A percentile compares a stretch with the other conserved stretches of the same genome.
Evolutionary conservation across 2,797 vertebrate species (phyloP).

Genomic region (Sparus aurata): DNA sequence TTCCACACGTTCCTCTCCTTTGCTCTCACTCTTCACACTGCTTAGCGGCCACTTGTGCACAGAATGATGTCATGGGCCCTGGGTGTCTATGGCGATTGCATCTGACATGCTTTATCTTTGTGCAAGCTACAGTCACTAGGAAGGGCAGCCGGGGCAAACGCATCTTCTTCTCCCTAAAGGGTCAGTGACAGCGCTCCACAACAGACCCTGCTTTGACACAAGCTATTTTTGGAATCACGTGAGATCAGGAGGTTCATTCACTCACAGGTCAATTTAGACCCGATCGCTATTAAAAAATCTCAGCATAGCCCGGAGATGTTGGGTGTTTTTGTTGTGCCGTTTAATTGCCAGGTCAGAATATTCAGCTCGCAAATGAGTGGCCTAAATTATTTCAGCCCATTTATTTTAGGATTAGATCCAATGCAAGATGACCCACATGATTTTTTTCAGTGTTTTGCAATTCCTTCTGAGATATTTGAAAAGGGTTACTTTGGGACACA

Average conservation of each 20-base stretch:
- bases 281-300: slow-evolving; percentile 61
- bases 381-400: slow-evolving; percentile 69
- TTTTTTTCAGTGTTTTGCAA: slow-evolving; percentile 52
- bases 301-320: slow-evolving; percentile 50
- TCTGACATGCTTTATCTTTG: slow-evolving; percentile 89
- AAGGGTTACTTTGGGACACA: slow-evolving; percentile 38
- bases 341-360: slow-evolving; percentile 68
- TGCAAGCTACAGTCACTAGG: slow-evolving; percentile 78
- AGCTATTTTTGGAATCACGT: slow-evolving; percentile 83
- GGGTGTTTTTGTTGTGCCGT: slow-evolving; percentile 51
- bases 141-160: slow-evolving; percentile 66
- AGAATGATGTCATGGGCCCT: slow-evolving; percentile 85
- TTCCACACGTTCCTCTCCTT: slow-evolving; percentile 70
- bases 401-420: slow-evolving; percentile 71
- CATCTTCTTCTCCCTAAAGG: slow-evolving; percentile 73
- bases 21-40: slow-evolving; percentile 70
- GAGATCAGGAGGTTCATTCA: slow-evolving; percentile 73
- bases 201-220: slow-evolving; percentile 77
- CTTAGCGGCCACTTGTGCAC: slow-evolving; percentile 75
- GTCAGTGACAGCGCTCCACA: slow-evolving; percentile 63
- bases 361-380: slow-evolving; percentile 63
- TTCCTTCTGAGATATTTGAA: slow-evolving; percentile 39
- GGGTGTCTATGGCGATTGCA: slow-evolving; percentile 79
- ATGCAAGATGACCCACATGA: slow-evolving; percentile 71
- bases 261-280: slow-evolving; percentile 62